Conservation (phyloP, 2,113 vertebrate genomes). For the Sorex fumeus region DNA sequence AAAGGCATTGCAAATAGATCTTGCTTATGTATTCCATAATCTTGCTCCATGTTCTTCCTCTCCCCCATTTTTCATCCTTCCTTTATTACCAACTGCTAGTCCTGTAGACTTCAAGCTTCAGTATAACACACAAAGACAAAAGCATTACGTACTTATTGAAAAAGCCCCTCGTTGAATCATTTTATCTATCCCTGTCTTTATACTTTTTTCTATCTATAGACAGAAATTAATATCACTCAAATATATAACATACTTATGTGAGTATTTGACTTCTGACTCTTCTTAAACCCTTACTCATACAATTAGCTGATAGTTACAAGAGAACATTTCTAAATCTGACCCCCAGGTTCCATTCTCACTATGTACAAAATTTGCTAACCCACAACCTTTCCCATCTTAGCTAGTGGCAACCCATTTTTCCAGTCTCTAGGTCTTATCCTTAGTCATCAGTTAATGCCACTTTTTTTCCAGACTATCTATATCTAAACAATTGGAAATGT, state of each 20-base stretch:
- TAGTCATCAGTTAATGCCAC: background rate
- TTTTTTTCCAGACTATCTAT: background rate
- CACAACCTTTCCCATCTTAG: background rate
- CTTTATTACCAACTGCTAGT: background rate
- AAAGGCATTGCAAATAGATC: background rate
- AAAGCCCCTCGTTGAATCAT: background rate
- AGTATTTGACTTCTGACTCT: background rate
- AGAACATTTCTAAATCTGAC: background rate
- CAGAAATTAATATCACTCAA: conserved; percentile 5
- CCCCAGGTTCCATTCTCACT: background rate
- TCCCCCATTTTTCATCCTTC: background rate
- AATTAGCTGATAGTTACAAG: background rate
- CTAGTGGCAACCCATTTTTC: background rate
- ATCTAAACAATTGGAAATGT: background rate
- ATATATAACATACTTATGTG: background rate
- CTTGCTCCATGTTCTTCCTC: background rate
- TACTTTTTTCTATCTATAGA: background rate
- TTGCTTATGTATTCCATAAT: background rate
- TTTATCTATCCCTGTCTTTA: background rate
- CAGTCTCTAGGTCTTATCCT: background rate
- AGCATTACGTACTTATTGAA: background rate
- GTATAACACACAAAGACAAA: background rate
- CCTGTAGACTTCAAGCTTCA: background rate
- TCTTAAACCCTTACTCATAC: background rate
- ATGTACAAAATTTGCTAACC: background rate